phyloP scores from a whole-genome alignment of 2,113 vertebrate genomes.

The Hydrolagus affinis region DNA sequence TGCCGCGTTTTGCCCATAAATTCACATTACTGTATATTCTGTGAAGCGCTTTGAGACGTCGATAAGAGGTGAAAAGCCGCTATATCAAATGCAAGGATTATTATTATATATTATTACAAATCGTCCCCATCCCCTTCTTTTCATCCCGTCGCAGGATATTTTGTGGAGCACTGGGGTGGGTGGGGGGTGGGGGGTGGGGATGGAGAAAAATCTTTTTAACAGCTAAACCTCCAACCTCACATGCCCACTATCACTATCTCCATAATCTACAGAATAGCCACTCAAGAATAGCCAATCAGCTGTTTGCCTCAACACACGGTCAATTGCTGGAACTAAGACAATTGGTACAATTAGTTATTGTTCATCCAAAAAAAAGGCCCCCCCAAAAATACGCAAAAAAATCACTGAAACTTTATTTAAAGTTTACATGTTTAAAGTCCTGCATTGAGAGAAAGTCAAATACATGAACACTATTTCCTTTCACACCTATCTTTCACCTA shows the following conservation, averaged over 20 bases:
- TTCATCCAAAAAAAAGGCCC: not conserved
- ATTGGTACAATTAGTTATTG: not conserved
- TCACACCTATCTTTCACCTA: not conserved
- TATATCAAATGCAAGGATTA: too few species aligned
- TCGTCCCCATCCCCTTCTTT: not conserved
- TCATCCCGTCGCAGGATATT: not conserved
- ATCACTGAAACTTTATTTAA: not conserved
- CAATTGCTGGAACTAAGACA: not conserved
- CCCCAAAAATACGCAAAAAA: too few species aligned
- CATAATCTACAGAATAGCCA: not conserved
- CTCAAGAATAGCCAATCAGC: not conserved
- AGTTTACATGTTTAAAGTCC: not conserved
- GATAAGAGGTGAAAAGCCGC: too few species aligned
- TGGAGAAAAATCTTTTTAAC: not conserved
- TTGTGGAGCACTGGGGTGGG: not conserved
- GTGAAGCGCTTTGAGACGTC: too few species aligned
- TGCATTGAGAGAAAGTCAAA: not conserved
- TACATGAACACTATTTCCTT: not conserved
- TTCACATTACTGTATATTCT: too few species aligned
- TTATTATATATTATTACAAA: too few species aligned
- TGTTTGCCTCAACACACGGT: too few species aligned
- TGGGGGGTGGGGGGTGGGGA: too few species aligned
- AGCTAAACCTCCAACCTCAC: not conserved
- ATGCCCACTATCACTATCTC: not conserved
- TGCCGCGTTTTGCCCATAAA: too few species aligned